Evolutionary conservation across 2,113 vertebrate species (phyloP).

Genomic region (Lampris megalopsis): DNA sequence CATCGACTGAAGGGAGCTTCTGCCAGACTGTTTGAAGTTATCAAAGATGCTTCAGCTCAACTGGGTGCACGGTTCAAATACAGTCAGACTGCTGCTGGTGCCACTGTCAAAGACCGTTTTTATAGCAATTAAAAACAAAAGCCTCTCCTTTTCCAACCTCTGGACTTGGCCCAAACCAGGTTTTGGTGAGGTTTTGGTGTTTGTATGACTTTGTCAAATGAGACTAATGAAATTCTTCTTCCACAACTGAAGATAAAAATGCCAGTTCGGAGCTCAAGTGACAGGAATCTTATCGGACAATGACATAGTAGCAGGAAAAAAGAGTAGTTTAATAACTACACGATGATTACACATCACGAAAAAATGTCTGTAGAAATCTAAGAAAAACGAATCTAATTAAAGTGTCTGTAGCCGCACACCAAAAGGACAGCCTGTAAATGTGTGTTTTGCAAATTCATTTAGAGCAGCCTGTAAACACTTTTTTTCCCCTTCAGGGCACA

Average conservation of each 20-base stretch:
- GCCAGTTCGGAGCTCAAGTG: constrained; percentile 16
- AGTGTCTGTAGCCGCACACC: background rate
- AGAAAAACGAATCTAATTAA: constrained; percentile 5
- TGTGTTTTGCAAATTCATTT: too few species aligned
- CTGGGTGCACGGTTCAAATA: constrained; percentile 40
- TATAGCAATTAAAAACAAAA: constrained; percentile 24
- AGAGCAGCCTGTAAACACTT: background rate
- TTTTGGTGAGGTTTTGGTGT: background rate
- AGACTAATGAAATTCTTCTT: constrained; percentile 31
- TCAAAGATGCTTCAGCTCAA: constrained; percentile 45
- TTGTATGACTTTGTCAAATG: constrained; percentile 16
- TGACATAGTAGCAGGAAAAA: constrained; percentile 40
- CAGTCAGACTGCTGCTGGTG: constrained; percentile 40
- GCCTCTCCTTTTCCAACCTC: background rate
- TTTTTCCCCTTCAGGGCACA: constrained; percentile 27
- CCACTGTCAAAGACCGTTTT: constrained; percentile 34
- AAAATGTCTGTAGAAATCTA: constrained; percentile 19
- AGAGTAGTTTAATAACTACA: constrained; percentile 38
- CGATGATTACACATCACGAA: background rate
- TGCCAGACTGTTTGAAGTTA: constrained; percentile 65
- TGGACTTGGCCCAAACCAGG: constrained; percentile 23
- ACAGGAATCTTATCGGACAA: constrained; percentile 2
- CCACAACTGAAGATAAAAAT: constrained; percentile 6
- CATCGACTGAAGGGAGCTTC: constrained; percentile 41
- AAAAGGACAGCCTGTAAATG: too few species aligned